Base-by-base conservation (phyloP, 1,140 invertebrate genomes). In the Eumaeus atala region DNA sequence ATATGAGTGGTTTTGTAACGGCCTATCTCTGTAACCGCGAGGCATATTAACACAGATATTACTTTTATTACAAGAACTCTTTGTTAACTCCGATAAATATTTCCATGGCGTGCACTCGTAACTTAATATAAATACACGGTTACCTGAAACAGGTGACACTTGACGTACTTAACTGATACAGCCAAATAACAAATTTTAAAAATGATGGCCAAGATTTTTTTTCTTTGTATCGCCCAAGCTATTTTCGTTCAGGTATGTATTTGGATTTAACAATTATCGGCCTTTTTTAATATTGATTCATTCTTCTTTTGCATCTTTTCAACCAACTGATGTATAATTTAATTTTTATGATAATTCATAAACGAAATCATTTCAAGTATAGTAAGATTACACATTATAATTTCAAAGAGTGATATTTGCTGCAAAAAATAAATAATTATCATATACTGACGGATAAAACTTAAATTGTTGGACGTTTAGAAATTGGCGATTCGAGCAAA, bases 1-100 rank as follows among this genome's bases (percentile, higher is more conserved):
- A n/a, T 36, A 60, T 52, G 37, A 17, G 48, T 33, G 16, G 35
- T 38, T 52, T 48, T 54, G 44, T 58, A 40, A 51, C 21, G 36
- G 38, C 38, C 28, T 1, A 17, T 47, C 11, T 28, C 21, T 47
- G 33, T 14, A 40, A 48, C 18, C 33, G 12, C 12, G 17, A 52
- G 35, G 52, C 44, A 28, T 44, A 40, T 40, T 28, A 14, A 18
- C n/a, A 42, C 18, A 33, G 48, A 42, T 50, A 56, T 56, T 44
- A 34, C 42, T 28, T 16, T 16, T 7, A 16, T 34, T 50, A 56
- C 54, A 48, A 40, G 48, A 56, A 50, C 14, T 42, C 16, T 44
- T 33, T 16, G 33, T 49, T 49, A 49, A 35, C 40, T 44, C 8
- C 48, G 48, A 33, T 49, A 28, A 49, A 49, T n/a, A 49, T 34